phyloP scores from a whole-genome alignment of 2,797 vertebrate species.

The Channallabes apus region DNA sequence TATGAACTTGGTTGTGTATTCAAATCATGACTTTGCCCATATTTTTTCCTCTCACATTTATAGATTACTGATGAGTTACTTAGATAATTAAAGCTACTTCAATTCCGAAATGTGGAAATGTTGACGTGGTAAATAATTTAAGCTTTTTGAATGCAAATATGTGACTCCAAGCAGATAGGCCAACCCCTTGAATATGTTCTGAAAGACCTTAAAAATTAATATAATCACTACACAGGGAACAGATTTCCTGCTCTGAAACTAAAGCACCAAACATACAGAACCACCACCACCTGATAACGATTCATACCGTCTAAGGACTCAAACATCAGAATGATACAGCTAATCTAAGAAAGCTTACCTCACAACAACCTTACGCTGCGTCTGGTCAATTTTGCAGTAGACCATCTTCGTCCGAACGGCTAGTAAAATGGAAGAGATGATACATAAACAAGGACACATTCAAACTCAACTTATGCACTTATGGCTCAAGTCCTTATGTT shows the following conservation, averaged over 20 bases:
- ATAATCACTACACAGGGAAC: neutral
- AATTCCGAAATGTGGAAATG: neutral
- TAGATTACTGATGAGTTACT: neutral
- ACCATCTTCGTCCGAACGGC: slow-evolving; percentile 99
- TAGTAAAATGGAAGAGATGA: slow-evolving; percentile 58
- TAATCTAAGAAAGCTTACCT: slow-evolving; percentile 76
- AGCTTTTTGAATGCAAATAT: neutral
- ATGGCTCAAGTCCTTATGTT: neutral
- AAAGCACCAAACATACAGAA: neutral
- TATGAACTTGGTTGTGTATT: too few relatives aligned
- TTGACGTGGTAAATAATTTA: neutral
- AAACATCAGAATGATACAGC: neutral
- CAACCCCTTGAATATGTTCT: too few relatives aligned
- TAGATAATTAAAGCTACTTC: neutral
- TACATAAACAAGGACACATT: neutral
- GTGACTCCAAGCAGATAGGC: neutral
- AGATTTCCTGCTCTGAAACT: neutral
- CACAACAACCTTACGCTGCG: slow-evolving; percentile 94
- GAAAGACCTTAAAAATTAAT: neutral
- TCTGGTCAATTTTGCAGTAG: slow-evolving; percentile 99
- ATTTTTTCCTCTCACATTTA: neutral
- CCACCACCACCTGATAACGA: neutral
- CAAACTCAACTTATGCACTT: neutral
- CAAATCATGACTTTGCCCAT: too few relatives aligned
- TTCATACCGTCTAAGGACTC: neutral